Evolutionary conservation across 2,888 invertebrate species (phyloP).

Genomic region (Volucella inanis): DNA sequence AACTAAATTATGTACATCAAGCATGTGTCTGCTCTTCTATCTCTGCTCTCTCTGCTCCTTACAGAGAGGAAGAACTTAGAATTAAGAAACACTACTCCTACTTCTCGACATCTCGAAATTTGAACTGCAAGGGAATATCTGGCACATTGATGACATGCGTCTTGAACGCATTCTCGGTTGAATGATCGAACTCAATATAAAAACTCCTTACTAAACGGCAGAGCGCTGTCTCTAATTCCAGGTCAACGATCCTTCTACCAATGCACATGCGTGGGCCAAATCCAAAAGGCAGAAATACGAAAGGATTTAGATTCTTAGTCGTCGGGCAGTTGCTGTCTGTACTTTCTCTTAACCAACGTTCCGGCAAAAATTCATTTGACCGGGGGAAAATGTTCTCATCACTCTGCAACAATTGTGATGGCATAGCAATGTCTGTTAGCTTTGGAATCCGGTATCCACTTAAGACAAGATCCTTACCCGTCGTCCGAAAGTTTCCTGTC

Average conservation of each 20-base stretch:
- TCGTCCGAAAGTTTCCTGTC: slow-evolving; percentile 84
- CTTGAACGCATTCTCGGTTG: slow-evolving; percentile 76
- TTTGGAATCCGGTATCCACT: slow-evolving; percentile 85
- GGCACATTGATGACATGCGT: slow-evolving; percentile 78
- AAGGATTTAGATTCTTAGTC: slow-evolving; percentile 69
- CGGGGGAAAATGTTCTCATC: slow-evolving; percentile 86
- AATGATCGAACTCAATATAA: slow-evolving; percentile 78
- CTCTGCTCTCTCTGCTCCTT: no score
- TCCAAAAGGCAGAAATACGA: slow-evolving; percentile 74
- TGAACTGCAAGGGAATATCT: slow-evolving; percentile 77
- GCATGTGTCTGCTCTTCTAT: no score
- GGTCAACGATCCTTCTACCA: slow-evolving; percentile 87
- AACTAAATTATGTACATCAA: no score
- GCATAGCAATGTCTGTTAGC: slow-evolving; percentile 89
- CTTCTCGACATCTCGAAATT: slow-evolving; percentile 72
- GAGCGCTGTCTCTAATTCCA: slow-evolving; percentile 85
- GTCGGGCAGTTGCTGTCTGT: slow-evolving; percentile 50
- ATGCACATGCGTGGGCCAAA: slow-evolving; percentile 84
- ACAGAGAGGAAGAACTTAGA: background rate
- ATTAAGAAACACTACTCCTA: slow-evolving; percentile 7
- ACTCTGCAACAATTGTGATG: slow-evolving; percentile 87
- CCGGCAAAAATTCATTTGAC: slow-evolving; percentile 84
- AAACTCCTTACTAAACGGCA: slow-evolving; percentile 80
- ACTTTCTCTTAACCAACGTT: slow-evolving; percentile 85
- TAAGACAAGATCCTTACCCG: slow-evolving; percentile 85